A percentile compares a stretch with the other conserved stretches of the same genome.
phyloP scores from a whole-genome alignment of 37 sponge, comb jelly and placozoan genomes.

The Agelas oroides region DNA sequence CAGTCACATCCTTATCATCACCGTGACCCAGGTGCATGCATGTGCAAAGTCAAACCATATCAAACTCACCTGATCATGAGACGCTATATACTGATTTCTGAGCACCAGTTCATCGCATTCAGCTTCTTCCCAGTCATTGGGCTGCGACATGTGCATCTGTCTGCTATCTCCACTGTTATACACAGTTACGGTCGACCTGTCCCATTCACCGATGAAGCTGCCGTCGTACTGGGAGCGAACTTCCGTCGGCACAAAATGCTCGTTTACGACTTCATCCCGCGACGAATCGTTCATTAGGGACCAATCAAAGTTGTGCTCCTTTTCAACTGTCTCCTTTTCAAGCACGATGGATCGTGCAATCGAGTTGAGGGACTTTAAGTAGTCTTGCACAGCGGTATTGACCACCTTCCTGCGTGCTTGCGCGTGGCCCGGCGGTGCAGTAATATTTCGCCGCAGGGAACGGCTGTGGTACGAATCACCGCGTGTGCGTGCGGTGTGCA shows the following conservation, averaged over 20 bases:
- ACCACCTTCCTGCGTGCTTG: slow-evolving; percentile 29
- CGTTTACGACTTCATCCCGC: slow-evolving; percentile 65
- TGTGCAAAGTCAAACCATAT: too few relatives aligned
- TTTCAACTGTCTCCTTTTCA: slow-evolving; percentile 73
- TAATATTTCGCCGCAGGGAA: background rate
- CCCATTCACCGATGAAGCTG: slow-evolving; percentile 9
- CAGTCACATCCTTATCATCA: too few relatives aligned
- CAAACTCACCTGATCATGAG: too few relatives aligned
- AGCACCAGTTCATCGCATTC: too few relatives aligned
- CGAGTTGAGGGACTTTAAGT: slow-evolving; percentile 70
- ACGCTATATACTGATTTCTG: too few relatives aligned
- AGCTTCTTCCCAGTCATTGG: slow-evolving; percentile 15
- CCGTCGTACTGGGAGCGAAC: slow-evolving; percentile 48
- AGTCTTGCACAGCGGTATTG: slow-evolving; percentile 45
- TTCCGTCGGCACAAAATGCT: slow-evolving; percentile 69
- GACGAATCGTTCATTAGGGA: slow-evolving; percentile 37
- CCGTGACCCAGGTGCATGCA: too few relatives aligned
- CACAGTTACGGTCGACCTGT: background rate
- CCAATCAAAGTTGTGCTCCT: slow-evolving; percentile 65
- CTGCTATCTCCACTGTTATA: background rate
- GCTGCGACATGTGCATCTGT: slow-evolving; percentile 18
- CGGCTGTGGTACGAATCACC: too few relatives aligned
- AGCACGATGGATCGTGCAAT: slow-evolving; percentile 74
- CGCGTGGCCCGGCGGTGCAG: background rate
- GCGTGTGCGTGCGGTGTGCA: too few relatives aligned